Evolutionary conservation across 2,113 vertebrate genomes (phyloP).

Genomic region (Bolborhynchus lineola): DNA sequence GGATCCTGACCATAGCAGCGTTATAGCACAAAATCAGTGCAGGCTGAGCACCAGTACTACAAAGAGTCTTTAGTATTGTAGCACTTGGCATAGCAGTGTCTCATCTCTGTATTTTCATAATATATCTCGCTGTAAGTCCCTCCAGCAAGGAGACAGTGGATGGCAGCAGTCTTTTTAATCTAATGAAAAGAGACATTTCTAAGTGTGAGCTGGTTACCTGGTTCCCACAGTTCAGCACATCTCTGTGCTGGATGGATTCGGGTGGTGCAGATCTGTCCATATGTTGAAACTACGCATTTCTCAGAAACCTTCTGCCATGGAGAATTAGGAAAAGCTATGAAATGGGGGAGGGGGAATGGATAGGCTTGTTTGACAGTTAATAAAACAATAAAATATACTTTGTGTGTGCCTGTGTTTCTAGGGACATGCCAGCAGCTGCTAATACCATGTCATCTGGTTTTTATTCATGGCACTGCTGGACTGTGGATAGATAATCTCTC

Average conservation of each 20-base stretch:
- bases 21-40: neutral
- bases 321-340: slow-evolving; percentile 17
- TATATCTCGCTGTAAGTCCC: neutral
- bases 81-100: neutral
- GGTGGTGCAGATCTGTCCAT: rapidly evolving
- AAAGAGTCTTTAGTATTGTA: neutral
- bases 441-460: slow-evolving; percentile 64
- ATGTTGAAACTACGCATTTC: neutral
- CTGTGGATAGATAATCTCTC: slow-evolving; percentile 59
- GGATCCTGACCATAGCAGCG: neutral
- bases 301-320: slow-evolving; percentile 20
- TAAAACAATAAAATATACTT: slow-evolving; percentile 57
- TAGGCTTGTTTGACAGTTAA: slow-evolving; percentile 35
- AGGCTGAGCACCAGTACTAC: neutral
- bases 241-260: neutral
- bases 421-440: slow-evolving; percentile 36
- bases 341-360: neutral
- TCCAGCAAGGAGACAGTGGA: neutral
- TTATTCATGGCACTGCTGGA: slow-evolving; percentile 60
- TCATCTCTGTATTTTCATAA: neutral
- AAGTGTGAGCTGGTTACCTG: neutral
- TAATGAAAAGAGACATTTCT: neutral
- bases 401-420: neutral
- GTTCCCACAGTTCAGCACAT: neutral
- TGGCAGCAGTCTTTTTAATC: neutral